A percentile compares a stretch with the other conserved stretches of the same genome.
These are phyloP conservation scores for Aspidiotus destructor DNA, from an alignment of 2,888 invertebrate genomes.

Conservation along the genomic window DNA sequence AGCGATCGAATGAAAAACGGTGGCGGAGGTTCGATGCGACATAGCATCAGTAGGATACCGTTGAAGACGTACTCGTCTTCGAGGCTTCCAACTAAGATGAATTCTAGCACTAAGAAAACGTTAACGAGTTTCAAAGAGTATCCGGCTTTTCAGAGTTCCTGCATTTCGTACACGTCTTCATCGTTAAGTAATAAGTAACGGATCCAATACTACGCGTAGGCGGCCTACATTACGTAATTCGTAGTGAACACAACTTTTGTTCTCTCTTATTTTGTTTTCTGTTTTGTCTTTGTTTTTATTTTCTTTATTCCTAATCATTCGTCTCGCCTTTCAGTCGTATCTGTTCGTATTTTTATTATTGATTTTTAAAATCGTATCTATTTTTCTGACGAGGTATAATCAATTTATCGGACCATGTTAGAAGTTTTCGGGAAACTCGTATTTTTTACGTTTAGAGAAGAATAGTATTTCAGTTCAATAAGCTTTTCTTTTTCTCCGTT, in stretches of 20 bases:
- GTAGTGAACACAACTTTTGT: not conserved
- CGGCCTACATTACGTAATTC: no score
- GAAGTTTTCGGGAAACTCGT: no score
- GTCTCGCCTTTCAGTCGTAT: no score
- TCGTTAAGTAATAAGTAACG: conserved; percentile 24
- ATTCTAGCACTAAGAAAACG: conserved; percentile 12
- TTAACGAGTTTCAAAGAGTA: conserved; percentile 26
- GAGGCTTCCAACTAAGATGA: conserved; percentile 15
- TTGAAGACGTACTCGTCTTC: conserved; percentile 12
- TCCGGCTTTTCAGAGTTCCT: conserved; percentile 27
- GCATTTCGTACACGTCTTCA: conserved; percentile 27
- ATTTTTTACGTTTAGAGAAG: no score
- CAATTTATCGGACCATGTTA: no score
- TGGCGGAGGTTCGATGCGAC: not conserved
- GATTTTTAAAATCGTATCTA: no score
- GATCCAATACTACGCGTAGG: no score
- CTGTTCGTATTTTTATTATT: no score
- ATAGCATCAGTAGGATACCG: conserved; percentile 22
- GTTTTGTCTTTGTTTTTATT: not conserved
- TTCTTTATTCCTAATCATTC: no score
- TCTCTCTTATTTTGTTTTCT: conserved; percentile 5
- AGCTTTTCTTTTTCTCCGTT: no score
- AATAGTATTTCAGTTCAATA: no score
- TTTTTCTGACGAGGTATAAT: no score
- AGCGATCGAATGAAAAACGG: conserved; percentile 7